Base-by-base conservation (phyloP, 2,888 invertebrate genomes). In the Ochropleura leucogaster region DNA sequence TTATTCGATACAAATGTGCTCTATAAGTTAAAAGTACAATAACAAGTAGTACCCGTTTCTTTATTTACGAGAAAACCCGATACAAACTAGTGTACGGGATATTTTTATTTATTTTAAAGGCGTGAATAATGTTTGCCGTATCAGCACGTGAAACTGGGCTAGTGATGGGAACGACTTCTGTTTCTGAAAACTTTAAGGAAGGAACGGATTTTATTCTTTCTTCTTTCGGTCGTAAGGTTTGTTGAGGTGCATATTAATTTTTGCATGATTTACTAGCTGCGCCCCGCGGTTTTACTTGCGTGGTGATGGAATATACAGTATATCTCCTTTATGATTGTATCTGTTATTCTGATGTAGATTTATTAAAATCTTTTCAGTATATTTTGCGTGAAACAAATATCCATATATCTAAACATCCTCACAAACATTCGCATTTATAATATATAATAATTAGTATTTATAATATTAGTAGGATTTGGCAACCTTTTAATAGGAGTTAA, bases 81-180 rank as follows among this genome's bases (percentile, higher is more conserved):
- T 79, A 86, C 86, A 77, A 79, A 86, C 80, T 85, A 75, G 79
- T 79, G 86, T 68, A 75, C 68, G 65, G 72, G 77, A 68, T 86
- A 84, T 83, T 86, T 87, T 87, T 87, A 88, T 88, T 88, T 87
- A 88, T 86, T 87, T 87, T 87, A 85, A 87, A 87, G 80, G 77
- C 76, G 86, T 87, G 87, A 87, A 86, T 86, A 85, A 87, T 88
- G 87, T 77, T 53, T 73, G 79, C 75, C n/a, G 80, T 82, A 88
- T 87, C 88, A 87, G 88, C 85, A 85, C 86, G 73, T 80, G 80
- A 66, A 77, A 65, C 68, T 63, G 51, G 16, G 47, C 9, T 85
- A 88, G 88, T 53, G 88, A 10, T 79, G 86, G 66, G 84, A 14
- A 72, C 14, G 44, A 44, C 44, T 44, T 62, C 44, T 44, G 62